These are phyloP conservation scores for Cuniculus paca DNA, from an alignment of 2,797 vertebrate genomes.

Conservation along the genomic window DNA sequence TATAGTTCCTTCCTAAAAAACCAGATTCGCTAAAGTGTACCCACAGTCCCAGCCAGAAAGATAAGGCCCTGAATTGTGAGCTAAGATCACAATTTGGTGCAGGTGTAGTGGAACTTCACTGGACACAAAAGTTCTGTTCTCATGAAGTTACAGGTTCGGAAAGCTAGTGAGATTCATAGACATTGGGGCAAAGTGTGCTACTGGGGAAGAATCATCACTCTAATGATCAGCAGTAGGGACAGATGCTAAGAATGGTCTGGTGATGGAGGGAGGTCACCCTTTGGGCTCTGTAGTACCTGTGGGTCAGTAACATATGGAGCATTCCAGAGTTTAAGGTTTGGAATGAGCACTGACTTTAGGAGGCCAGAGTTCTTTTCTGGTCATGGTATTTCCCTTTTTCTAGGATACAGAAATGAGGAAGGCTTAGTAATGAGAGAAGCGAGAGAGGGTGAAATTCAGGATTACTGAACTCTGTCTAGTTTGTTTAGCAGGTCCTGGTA, in stretches of 20 bases:
- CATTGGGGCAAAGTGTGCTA: not conserved
- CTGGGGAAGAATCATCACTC: not conserved
- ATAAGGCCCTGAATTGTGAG: not conserved
- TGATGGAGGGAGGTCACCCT: not conserved
- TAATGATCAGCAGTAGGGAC: not conserved
- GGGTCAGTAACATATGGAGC: not conserved
- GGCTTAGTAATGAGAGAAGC: not conserved
- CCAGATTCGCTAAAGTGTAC: not conserved
- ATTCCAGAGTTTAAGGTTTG: not conserved
- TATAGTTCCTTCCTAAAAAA: not conserved
- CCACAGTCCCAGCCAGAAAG: not conserved
- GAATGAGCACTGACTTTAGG: not conserved
- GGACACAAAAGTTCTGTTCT: not conserved
- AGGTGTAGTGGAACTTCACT: not conserved
- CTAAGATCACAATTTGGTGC: not conserved
- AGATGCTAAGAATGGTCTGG: not conserved
- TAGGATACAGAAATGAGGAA: not conserved
- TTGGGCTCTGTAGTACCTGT: not conserved
- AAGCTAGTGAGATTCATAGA: not conserved
- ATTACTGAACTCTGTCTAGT: not conserved
- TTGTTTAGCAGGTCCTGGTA: not conserved
- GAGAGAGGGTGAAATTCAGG: not conserved
- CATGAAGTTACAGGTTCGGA: not conserved
- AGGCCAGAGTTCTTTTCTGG: not conserved
- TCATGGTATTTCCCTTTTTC: not conserved